phyloP scores from a whole-genome alignment of 2,113 vertebrate genomes.

The Jacana jacana region DNA sequence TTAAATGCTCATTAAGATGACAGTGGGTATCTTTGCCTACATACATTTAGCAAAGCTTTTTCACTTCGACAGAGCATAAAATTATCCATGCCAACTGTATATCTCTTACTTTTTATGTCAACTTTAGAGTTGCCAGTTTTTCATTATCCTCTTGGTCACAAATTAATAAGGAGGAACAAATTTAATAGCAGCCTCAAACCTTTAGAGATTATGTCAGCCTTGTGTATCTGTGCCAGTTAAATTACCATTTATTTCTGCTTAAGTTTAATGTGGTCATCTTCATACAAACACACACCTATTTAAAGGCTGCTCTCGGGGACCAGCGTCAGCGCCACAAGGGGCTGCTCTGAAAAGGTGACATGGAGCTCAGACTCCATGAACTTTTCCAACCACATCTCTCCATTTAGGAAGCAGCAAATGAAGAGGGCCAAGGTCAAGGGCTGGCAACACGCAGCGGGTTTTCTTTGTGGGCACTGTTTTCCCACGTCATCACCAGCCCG shows the following conservation, averaged over 20 bases:
- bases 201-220: constrained; percentile 22
- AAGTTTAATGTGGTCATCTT: constrained; percentile 32
- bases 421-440: not conserved
- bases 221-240: constrained; percentile 2
- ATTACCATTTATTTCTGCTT: constrained; percentile 19
- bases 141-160: constrained; percentile 50
- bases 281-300: not conserved
- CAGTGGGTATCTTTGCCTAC: constrained; percentile 17
- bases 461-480: not conserved
- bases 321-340: rapidly evolving
- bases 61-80: constrained; percentile 43
- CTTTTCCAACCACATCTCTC: not conserved
- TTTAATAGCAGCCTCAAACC: constrained; percentile 48
- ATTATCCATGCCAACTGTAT: constrained; percentile 22
- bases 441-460: not conserved
- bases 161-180: constrained; percentile 55
- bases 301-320: not conserved
- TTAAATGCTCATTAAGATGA: constrained; percentile 55
- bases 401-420: not conserved
- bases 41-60: constrained; percentile 26
- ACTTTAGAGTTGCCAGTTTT: not conserved
- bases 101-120: constrained; percentile 10
- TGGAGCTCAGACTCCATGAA: not conserved
- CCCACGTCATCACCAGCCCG: not conserved
- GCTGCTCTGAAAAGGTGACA: not conserved